Percentiles rank a stretch among this genome's conserved stretches.
Evolutionary conservation across 2,797 vertebrate genomes (phyloP).

Genomic region (Poliocrania exsul): DNA sequence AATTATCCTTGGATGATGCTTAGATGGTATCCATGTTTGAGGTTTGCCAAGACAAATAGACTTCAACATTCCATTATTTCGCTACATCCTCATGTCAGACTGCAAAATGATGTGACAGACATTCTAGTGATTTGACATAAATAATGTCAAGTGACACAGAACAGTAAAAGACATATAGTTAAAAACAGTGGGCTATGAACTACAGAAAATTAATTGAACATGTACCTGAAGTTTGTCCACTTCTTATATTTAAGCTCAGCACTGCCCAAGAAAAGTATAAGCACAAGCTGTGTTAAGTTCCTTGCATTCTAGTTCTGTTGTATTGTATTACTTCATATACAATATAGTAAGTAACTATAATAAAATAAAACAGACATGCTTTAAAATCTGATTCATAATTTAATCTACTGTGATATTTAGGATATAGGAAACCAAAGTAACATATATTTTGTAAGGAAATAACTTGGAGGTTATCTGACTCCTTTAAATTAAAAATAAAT

Average conservation of each 20-base stretch:
- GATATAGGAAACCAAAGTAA: not conserved
- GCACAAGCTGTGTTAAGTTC: not conserved
- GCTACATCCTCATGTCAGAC: not conserved
- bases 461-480: not conserved
- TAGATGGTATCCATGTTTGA: not conserved
- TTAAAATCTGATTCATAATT: not conserved
- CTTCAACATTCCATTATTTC: not conserved
- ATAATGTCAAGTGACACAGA: not conserved
- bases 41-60: constrained; percentile 8
- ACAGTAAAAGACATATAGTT: not conserved
- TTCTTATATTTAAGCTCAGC: not conserved
- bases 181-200: not conserved
- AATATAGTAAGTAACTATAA: not conserved
- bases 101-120: not conserved
- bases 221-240: not conserved
- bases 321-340: not conserved
- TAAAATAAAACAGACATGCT: not conserved
- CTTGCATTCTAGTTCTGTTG: not conserved
- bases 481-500: not conserved
- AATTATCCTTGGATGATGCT: constrained; percentile 9
- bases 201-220: not conserved
- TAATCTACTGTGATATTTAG: not conserved
- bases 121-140: not conserved
- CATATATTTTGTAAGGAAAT: not conserved
- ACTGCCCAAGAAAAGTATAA: not conserved